Base-by-base conservation (phyloP, 2,797 vertebrate species). In the Epinephelus malabaricus region DNA sequence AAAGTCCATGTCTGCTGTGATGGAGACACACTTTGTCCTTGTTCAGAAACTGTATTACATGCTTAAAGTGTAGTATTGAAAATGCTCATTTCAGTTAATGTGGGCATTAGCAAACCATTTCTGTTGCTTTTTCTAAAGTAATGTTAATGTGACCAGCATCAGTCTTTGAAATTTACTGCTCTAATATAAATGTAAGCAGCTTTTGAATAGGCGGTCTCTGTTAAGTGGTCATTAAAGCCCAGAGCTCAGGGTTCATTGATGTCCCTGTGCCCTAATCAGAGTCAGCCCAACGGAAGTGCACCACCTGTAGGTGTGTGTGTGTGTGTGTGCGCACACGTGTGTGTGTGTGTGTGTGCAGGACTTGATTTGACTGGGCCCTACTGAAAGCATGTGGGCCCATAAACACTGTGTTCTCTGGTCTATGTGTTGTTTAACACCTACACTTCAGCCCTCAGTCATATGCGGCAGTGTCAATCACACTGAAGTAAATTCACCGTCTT, bases 201-300 rank as follows among this genome's bases (percentile, higher is more conserved):
- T 87, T 91, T 89, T 82, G 88, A 89, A 89, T 77, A 67, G 89
- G 73, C 77, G 3, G 70, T 76, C 72, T 79, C 76, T 79, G 83
- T 73, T 88, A 91, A 94, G 89, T 90, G 91, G 77, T 81, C 82
- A 68, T 92, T 93, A 92, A 91, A 92, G 71, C 73, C 67, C 83
- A 73, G 79, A 85, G 90, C 88, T 83, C 82, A 68, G 82, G 88
- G 88, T 93, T 94, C 90, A 90, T 94, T 94, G 92, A 86, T 82
- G 86, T 90, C 84, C 81, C 81, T 61, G 46, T 55, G 38, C 76
- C 71, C 78, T 92, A 90, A 92, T 94, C 88, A 91, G 76, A 92
- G 84, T 88, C 91, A 85, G 89, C 83, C 86, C 73, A 74, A 66
- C 81, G 83, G 87, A 92, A 87, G 86, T 88, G 45, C 79, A 86